These are phyloP conservation scores for Sisyra terminalis DNA, from an alignment of 2,888 invertebrate species.

Conservation along the genomic window DNA sequence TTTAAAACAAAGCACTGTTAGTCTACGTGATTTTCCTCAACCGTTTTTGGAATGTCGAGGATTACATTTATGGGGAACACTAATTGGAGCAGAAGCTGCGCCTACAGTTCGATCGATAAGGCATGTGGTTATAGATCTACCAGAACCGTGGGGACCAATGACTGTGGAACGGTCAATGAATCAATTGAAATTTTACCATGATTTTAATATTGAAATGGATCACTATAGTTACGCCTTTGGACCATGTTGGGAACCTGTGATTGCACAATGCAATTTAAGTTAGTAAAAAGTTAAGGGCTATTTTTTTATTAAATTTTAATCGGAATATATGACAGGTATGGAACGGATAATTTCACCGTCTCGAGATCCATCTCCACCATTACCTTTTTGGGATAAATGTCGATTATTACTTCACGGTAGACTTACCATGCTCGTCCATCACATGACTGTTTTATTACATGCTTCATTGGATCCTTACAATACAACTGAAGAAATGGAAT, in stretches of 20 bases:
- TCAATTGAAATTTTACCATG: slow-evolving; percentile 93
- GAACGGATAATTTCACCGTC: slow-evolving; percentile 79
- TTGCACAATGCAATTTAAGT: slow-evolving; percentile 76
- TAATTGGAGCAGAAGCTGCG: slow-evolving; percentile 79
- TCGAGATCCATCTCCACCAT: slow-evolving; percentile 79
- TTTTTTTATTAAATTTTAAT: no score
- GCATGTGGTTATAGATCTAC: slow-evolving; percentile 62
- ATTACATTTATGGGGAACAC: slow-evolving; percentile 74
- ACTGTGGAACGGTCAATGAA: slow-evolving; percentile 85
- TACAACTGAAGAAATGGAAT: slow-evolving; percentile 97
- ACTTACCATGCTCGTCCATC: slow-evolving; percentile 71
- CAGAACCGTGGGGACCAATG: slow-evolving; percentile 67
- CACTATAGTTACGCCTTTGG: slow-evolving; percentile 90
- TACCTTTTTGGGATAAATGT: slow-evolving; percentile 97
- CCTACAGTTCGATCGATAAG: slow-evolving; percentile 58
- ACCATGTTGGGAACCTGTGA: slow-evolving; percentile 97
- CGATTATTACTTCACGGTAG: slow-evolving; percentile 84
- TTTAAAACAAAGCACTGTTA: slow-evolving; percentile 73
- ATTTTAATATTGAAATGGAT: slow-evolving; percentile 85
- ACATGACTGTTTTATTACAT: slow-evolving; percentile 80
- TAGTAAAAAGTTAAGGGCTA: slow-evolving; percentile 13
- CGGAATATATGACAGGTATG: no score
- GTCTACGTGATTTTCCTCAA: slow-evolving; percentile 89
- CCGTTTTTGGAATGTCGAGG: slow-evolving; percentile 73
- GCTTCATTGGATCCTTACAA: slow-evolving; percentile 97